These are phyloP conservation scores for Channallabes apus DNA, from an alignment of 2,797 vertebrate genomes.

Conservation along the genomic window DNA sequence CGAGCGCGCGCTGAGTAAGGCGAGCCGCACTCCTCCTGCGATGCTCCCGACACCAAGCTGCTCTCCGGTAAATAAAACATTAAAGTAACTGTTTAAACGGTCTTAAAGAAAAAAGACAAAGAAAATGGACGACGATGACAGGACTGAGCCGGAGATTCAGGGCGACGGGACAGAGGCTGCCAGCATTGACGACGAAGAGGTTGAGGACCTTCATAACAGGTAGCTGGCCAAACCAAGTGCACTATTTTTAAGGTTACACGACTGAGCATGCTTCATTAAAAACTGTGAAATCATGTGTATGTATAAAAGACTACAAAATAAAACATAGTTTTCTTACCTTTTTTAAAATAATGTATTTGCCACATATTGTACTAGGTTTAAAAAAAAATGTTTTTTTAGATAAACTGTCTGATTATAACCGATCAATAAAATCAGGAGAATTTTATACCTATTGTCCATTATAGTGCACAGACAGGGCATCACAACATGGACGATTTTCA, in stretches of 20 bases:
- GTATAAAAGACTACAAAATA: background rate
- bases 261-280: background rate
- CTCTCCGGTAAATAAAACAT: slow-evolving; percentile 55
- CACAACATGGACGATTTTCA: background rate
- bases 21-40: slow-evolving; percentile 77
- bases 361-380: background rate
- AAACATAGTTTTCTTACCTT: background rate
- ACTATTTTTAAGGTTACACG: background rate
- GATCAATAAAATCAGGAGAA: background rate
- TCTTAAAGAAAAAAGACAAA: slow-evolving; percentile 55
- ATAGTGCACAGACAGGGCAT: background rate
- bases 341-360: background rate
- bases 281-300: background rate
- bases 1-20: slow-evolving; percentile 84
- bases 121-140: slow-evolving; percentile 73
- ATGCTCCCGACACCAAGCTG: slow-evolving; percentile 79
- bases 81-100: slow-evolving; percentile 23
- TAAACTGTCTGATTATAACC: no score
- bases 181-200: slow-evolving; percentile 72
- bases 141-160: slow-evolving; percentile 69
- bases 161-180: slow-evolving; percentile 65
- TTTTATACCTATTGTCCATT: background rate
- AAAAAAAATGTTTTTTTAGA: background rate
- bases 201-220: slow-evolving; percentile 85
- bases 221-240: slow-evolving; percentile 46